Conservation (phyloP, 2,888 invertebrate species). For the Pyrrhosoma nymphula region DNA sequence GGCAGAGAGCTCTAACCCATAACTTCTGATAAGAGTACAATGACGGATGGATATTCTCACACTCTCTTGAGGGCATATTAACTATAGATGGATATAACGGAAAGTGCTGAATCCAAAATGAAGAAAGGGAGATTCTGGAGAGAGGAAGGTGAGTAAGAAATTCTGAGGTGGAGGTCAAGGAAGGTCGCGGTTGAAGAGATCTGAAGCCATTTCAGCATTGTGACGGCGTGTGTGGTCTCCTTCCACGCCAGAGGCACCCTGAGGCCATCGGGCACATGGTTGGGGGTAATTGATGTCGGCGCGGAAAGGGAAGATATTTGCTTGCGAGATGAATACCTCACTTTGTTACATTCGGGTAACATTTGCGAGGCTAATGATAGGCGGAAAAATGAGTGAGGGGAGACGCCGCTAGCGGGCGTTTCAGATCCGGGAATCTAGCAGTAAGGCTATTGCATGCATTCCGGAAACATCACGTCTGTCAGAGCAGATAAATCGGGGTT, state of each 20-base stretch:
- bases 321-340: constrained; percentile 36
- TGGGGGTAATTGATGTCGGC: constrained; percentile 56
- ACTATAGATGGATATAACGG: not conserved
- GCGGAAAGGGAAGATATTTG: constrained; percentile 44
- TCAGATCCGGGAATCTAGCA: not conserved
- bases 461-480: not conserved
- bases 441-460: not conserved
- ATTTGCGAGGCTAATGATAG: constrained; percentile 51
- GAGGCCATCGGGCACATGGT: constrained; percentile 17
- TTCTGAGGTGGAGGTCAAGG: not conserved
- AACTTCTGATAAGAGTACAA: no score
- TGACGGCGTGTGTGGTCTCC: constrained; percentile 48
- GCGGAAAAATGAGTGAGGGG: constrained; percentile 7
- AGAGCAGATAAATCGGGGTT: not conserved
- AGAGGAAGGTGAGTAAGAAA: not conserved
- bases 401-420: not conserved
- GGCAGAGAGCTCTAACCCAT: no score
- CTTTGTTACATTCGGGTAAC: constrained; percentile 48
- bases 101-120: not conserved
- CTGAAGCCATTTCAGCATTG: constrained; percentile 18
- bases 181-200: not conserved
- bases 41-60: no score
- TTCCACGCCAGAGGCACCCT: not conserved
- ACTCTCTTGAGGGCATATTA: no score
- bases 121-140: not conserved